phyloP scores from a whole-genome alignment of 2,113 vertebrate genomes.

The Prietella phreatophila region DNA sequence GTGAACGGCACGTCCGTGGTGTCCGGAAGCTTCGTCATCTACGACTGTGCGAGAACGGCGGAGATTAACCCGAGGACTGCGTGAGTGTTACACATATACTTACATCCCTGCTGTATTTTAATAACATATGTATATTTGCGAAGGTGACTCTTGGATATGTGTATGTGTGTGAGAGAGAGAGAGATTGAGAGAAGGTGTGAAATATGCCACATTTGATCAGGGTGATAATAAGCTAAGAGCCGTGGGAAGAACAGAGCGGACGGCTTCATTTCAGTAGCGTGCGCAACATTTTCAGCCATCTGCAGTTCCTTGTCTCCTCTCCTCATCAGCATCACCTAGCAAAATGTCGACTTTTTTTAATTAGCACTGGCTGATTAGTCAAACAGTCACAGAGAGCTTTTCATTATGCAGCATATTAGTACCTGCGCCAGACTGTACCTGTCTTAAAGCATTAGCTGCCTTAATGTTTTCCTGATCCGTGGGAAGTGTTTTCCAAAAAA shows the following conservation, averaged over 20 bases:
- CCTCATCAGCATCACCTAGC: slow-evolving; percentile 24
- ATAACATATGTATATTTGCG: background rate
- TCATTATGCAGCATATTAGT: slow-evolving; percentile 4
- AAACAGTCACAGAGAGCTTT: slow-evolving; percentile 5
- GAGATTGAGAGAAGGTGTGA: slow-evolving; percentile 62
- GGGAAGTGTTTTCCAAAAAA: background rate
- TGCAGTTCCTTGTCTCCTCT: slow-evolving; percentile 19
- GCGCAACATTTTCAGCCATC: slow-evolving; percentile 13
- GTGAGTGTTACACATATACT: slow-evolving; percentile 73
- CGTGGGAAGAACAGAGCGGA: slow-evolving; percentile 60
- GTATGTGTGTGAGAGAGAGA: slow-evolving; percentile 30
- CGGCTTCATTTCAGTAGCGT: slow-evolving; percentile 4
- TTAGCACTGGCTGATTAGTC: slow-evolving; percentile 6
- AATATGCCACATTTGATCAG: slow-evolving; percentile 65
- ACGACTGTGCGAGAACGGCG: slow-evolving; percentile 85
- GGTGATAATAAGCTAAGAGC: slow-evolving; percentile 75
- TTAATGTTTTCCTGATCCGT: background rate
- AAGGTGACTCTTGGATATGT: background rate
- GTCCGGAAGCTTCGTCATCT: slow-evolving; percentile 86
- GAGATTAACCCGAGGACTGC: slow-evolving; percentile 79
- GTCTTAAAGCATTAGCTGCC: background rate
- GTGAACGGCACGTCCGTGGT: slow-evolving; percentile 85
- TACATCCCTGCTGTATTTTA: background rate
- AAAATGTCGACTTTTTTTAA: slow-evolving; percentile 9
- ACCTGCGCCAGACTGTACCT: slow-evolving; percentile 22